phyloP scores from a whole-genome alignment of 2,888 invertebrate genomes.

The Lamellibrachia columna region DNA sequence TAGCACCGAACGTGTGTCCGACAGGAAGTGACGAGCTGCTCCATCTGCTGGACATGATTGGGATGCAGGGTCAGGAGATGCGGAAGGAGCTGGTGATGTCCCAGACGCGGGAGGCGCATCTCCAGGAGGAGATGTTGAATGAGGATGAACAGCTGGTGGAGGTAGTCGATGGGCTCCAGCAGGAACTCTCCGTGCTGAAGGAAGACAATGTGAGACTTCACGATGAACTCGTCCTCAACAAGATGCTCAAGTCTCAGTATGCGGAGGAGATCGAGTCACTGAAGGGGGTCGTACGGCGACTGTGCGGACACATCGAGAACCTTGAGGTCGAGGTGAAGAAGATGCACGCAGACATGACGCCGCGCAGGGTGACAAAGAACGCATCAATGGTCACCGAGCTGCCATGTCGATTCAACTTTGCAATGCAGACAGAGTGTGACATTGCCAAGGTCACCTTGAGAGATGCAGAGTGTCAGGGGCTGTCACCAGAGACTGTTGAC shows the following conservation, averaged over 20 bases:
- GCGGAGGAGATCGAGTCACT: not conserved
- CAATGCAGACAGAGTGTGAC: not conserved
- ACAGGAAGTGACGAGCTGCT: slow-evolving; percentile 24
- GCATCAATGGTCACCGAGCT: not conserved
- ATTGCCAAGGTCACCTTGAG: not conserved
- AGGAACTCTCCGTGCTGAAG: not conserved
- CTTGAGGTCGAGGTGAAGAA: not conserved
- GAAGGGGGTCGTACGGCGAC: slow-evolving; percentile 6
- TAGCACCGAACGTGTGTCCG: not conserved
- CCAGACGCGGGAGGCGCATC: slow-evolving; percentile 13
- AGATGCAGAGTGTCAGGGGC: not conserved
- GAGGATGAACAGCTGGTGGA: not conserved
- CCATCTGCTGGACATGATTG: slow-evolving; percentile 21
- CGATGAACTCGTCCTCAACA: not conserved
- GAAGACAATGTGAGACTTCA: slow-evolving; percentile 8
- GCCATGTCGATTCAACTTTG: not conserved
- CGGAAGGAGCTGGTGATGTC: slow-evolving; percentile 22
- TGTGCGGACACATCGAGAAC: not conserved
- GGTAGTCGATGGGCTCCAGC: not conserved
- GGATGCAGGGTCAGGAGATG: not conserved
- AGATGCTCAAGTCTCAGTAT: not conserved
- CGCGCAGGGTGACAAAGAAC: not conserved
- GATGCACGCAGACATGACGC: not conserved
- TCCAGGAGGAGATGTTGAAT: slow-evolving; percentile 9
- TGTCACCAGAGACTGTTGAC: not conserved